Base-by-base conservation (phyloP, 2,797 vertebrate species). In the Cryptoblepharus egeriae region DNA sequence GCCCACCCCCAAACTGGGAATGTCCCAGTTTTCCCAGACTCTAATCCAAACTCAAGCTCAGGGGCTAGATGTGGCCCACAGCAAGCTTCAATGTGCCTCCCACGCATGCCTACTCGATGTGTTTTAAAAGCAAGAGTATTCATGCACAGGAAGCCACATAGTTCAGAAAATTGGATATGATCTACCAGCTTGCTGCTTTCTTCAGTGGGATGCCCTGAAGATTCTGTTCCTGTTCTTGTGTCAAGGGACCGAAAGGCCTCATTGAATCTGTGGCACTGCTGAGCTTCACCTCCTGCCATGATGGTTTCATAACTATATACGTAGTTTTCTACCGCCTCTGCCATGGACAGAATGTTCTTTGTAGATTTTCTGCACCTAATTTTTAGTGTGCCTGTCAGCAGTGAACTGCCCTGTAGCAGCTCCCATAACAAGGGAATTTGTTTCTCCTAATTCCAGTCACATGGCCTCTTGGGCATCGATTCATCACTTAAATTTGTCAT, bases 401-500 rank as follows among this genome's bases (percentile, higher is more conserved):
- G 81, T 75, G 88, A 91, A 83, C 87, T 92, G 93, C 88, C 90
- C 93, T 88, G 91, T 90, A 89, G 89, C 90, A 91, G 92, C 91
- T 93, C 91, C 87, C 86, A 70, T 92, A 93, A 92, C 90, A 90
- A 88, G 91, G 80, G 85, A 91, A 94, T 94, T 88, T 92, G 91
- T 92, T 90, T 52, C 92, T 88, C 88, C 88, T 91, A 88, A 91
- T 94, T 93, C 90, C 71, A 93, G 88, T 91, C 92, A 88, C 91
- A 85, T 80, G 90, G 91, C 93, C 92, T 94, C 92, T 89, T 87
- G 91, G 93, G 91, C 92, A 89, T 90, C 92, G 92, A 92, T 94
- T 93, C 91, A 92, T 94, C 94, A 93, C 91, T 93, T 93, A 92
- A 93, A 94, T 92, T 93, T 92, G 92, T 90, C 85, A 9, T 93